These are phyloP conservation scores for Microctonus brassicae DNA, from an alignment of 2,888 invertebrate genomes.

Conservation along the genomic window DNA sequence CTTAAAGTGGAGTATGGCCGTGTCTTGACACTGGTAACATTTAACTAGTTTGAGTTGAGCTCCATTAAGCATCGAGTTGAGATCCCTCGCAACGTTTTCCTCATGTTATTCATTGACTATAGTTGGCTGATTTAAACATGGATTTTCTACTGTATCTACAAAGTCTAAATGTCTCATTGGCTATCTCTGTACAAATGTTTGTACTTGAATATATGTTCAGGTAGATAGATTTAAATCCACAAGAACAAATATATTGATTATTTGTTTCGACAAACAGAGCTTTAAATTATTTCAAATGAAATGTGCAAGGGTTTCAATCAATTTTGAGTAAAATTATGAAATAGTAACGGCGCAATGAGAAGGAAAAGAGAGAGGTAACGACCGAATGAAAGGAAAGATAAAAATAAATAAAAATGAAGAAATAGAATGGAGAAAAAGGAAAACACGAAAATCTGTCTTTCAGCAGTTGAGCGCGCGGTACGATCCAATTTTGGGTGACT, in stretches of 20 bases:
- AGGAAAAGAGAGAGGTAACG: neutral
- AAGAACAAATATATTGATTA: neutral
- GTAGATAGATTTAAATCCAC: no score
- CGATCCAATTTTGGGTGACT: conserved; percentile 40
- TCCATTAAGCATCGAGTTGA: conserved; percentile 47
- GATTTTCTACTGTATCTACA: neutral
- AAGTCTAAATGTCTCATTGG: neutral
- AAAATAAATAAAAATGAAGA: neutral
- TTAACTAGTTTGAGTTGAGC: conserved; percentile 57
- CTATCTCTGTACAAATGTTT: conserved; percentile 15
- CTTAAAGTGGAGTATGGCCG: conserved; percentile 47
- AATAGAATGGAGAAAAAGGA: neutral
- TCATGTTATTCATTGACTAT: neutral
- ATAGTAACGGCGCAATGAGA: neutral
- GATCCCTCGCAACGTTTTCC: neutral
- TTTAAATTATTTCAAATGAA: neutral
- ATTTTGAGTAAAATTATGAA: neutral
- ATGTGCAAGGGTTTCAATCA: neutral
- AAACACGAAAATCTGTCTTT: neutral
- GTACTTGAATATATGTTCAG: no score
- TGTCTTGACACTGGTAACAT: conserved; percentile 56
- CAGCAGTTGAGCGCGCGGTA: conserved; percentile 9
- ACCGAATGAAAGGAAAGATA: neutral
- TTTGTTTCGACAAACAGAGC: neutral
- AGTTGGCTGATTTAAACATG: neutral